Base-by-base conservation (phyloP, 2,113 vertebrate genomes). In the Dasypus novemcinctus region DNA sequence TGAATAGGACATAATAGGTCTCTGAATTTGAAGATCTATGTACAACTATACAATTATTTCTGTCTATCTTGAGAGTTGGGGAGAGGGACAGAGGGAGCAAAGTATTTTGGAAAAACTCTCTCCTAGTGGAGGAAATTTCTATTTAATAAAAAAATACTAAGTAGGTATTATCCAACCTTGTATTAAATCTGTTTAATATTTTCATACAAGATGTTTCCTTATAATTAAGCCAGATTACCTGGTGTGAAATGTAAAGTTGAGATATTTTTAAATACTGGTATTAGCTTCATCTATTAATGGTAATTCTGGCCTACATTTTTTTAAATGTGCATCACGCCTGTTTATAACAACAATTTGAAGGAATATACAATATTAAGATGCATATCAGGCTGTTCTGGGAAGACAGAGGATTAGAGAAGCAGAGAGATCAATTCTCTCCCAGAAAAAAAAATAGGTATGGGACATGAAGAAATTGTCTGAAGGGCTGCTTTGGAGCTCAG, bases 341-440 rank as follows among this genome's bases (percentile, higher is more conserved):
- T 38, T 91, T 80, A 82, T 57, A 91, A 96, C 91, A 91, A 81
- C 64, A 88, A 59, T 64, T 93, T 69, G 29, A 91, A 91, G 18
- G 18, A 80, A 81, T 80, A 76, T 3, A 54, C 38, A 79, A 59
- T 75, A 85, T 79, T 43, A 91, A 91, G 76, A 29, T 78, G 27
- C 33, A 54, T 4, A 54, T 54, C 14, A 54, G 52, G 17, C 52
- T 49, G 46, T 49, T 49, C 46, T 49, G 46, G 46, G 46, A 49
- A 49, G 46, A 49, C 11, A 11, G 46, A 49, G 46, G 46, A 49
- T 49, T 49, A 49, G 8, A 49, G 46, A 9, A 49, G 46, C 46
- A 49, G 46, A 49, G 46, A 49, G 46, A 49, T 11, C 46, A 49
- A 49, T 49, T 49, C 46, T 49, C 8, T 49, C 46, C 46, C 46